Evolutionary conservation across 2,113 vertebrate genomes (phyloP).

Genomic region (Tenebrosternarchus preto): DNA sequence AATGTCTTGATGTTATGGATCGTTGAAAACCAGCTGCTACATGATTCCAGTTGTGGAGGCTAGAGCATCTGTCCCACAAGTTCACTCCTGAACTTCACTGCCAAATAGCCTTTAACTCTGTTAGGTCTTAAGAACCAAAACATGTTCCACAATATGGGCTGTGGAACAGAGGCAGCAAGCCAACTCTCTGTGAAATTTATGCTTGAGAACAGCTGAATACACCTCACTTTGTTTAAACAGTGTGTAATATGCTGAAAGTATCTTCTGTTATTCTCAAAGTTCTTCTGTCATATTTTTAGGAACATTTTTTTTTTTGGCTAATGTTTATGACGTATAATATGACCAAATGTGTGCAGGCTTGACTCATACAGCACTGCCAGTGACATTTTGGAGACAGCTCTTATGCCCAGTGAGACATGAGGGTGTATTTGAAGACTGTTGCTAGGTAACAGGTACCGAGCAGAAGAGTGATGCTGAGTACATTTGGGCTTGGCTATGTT

Average conservation of each 20-base stretch:
- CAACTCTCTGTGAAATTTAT: background rate
- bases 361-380: background rate
- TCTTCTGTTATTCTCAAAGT: no score
- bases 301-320: no score
- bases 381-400: constrained; percentile 21
- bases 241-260: background rate
- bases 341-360: background rate
- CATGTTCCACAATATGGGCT: constrained; percentile 54
- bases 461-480: constrained; percentile 26
- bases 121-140: constrained; percentile 55
- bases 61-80: background rate
- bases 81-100: constrained; percentile 15
- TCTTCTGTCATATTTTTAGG: no score
- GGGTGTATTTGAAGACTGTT: constrained; percentile 41
- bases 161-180: background rate
- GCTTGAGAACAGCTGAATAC: background rate
- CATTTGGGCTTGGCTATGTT: background rate
- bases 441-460: constrained; percentile 49
- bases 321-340: no score
- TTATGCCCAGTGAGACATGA: constrained; percentile 5
- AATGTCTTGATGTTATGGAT: background rate
- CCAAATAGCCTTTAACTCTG: constrained; percentile 52
- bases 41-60: background rate
- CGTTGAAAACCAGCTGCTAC: background rate
- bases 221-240: background rate